Evolutionary conservation across 2,797 vertebrate genomes (phyloP).

Genomic region (Microctenopoma lineatum): DNA sequence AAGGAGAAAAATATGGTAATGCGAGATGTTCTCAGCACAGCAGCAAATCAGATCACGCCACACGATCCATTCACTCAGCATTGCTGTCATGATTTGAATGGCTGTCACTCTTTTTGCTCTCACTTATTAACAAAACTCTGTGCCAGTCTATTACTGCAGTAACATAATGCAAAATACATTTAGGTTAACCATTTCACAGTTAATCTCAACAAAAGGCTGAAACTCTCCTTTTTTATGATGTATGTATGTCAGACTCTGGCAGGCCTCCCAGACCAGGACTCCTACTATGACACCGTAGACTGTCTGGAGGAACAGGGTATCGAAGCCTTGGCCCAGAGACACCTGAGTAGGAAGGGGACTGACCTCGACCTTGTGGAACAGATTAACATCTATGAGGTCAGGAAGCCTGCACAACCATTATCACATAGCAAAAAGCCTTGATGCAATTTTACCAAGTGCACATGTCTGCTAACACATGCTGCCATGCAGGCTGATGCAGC

Average conservation of each 20-base stretch:
- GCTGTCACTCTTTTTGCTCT: neutral
- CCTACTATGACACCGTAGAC: constrained; percentile 96
- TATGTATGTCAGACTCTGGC: constrained; percentile 86
- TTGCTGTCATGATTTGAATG: neutral
- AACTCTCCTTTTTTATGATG: neutral
- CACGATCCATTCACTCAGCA: neutral
- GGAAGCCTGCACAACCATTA: constrained; percentile 4
- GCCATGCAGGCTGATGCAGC: neutral
- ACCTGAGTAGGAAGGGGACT: constrained; percentile 93
- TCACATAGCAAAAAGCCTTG: neutral
- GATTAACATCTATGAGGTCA: constrained; percentile 97
- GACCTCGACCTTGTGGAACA: constrained; percentile 96
- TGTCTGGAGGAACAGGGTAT: constrained; percentile 95
- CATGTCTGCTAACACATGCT: neutral
- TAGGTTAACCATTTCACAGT: neutral
- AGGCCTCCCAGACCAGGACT: constrained; percentile 94
- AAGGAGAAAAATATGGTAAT: neutral
- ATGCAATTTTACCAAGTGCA: neutral
- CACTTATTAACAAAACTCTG: neutral
- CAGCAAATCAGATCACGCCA: neutral
- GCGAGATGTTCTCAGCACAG: neutral
- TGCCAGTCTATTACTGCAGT: neutral
- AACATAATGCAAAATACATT: neutral
- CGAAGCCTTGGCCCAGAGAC: constrained; percentile 89
- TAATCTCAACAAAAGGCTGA: neutral